Base-by-base conservation (phyloP, 2,797 vertebrate species). In the Merluccius polli region DNA sequence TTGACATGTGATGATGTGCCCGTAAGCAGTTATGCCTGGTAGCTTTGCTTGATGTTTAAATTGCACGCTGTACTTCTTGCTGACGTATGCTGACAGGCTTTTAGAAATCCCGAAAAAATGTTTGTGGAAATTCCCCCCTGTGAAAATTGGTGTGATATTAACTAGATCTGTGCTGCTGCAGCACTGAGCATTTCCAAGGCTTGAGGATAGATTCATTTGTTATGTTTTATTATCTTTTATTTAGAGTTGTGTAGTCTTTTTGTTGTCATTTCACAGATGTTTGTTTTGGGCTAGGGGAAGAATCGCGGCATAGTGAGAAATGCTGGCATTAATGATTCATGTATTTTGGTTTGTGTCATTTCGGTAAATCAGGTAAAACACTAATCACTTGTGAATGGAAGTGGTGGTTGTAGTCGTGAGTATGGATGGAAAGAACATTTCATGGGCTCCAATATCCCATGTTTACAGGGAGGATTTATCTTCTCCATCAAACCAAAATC, bases 31-130 rank as follows among this genome's bases (percentile, higher is more conserved):
- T 59, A 7, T 59, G 21, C 52, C 21, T 59, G 52, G 21, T 48
- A 59, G 52, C 52, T n/a, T 59, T 59, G 48, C 48, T 59, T 59
- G 48, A n/a, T 59, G 52, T 24, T n/a, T 59, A 59, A 59, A 59
- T 59, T 59, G 52, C 52, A 59, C 21, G 48, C 21, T 59, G 18
- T n/a, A 59, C 48, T 59, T 4, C 12, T n/a, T n/a, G n/a, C n/a
- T n/a, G n/a, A n/a, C n/a, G 52, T 59, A 24, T n/a, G 52, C 21
- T 59, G 52, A 59, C 52, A 59, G 21, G 52, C 21, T 59, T 48
- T 59, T 59, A 52, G 6, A 52, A 52, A 52, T 21, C 48, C n/a
- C n/a, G n/a, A n/a, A n/a, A n/a, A n/a, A n/a, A n/a, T n/a, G n/a
- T n/a, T n/a, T n/a, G n/a, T n/a, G n/a, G n/a, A n/a, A n/a, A n/a